A percentile compares a stretch with the other conserved stretches of the same genome.
Conservation (phyloP, 2,113 vertebrate species). For the Hassar affinis region DNA sequence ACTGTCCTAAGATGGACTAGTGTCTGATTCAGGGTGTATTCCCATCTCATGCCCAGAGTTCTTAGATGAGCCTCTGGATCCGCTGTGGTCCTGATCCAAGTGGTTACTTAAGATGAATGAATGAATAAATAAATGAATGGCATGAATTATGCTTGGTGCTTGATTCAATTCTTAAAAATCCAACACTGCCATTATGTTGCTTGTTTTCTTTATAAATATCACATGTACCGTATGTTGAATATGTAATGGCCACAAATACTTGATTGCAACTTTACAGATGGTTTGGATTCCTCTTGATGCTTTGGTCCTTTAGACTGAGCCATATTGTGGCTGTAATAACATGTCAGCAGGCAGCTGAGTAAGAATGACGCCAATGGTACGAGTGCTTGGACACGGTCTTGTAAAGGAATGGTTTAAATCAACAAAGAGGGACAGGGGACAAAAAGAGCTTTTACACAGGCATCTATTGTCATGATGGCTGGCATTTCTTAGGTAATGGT, state of each 20-base stretch:
- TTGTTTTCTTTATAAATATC: not conserved
- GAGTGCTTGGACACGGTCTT: slow-evolving; percentile 18
- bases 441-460: slow-evolving; percentile 24
- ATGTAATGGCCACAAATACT: not conserved
- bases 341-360: slow-evolving; percentile 12
- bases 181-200: slow-evolving; percentile 21
- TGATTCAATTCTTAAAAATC: not conserved
- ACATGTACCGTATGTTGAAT: not conserved
- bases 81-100: not conserved
- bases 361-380: slow-evolving; percentile 2
- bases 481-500: slow-evolving; percentile 30
- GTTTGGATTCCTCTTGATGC: not conserved
- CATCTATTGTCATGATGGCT: slow-evolving; percentile 18
- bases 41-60: too few species aligned
- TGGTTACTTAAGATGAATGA: not conserved
- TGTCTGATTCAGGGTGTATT: not conserved
- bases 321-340: slow-evolving; percentile 14
- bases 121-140: not conserved
- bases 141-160: not conserved
- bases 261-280: not conserved
- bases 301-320: not conserved
- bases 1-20: not conserved
- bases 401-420: slow-evolving; percentile 40
- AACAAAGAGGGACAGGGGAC: slow-evolving; percentile 10
- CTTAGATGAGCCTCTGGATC: not conserved